Base-by-base conservation (phyloP, 2,113 vertebrate species). In the Corythaeola cristata region DNA sequence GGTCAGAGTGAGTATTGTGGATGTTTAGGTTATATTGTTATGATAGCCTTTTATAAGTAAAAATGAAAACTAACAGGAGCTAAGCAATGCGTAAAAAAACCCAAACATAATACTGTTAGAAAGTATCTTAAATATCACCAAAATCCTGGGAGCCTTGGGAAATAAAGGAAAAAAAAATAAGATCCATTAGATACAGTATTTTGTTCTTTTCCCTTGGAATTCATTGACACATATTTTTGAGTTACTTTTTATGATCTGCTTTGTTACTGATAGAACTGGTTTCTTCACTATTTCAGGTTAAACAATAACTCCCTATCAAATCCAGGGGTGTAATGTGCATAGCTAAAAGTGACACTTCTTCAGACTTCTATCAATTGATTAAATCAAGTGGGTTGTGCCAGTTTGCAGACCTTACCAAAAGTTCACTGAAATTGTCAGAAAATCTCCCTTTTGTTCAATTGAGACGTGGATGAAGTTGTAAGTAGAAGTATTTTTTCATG, bases 51-150 rank as follows among this genome's bases (percentile, higher is more conserved):
- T 81, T 74, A 23, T 1, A 56, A 35, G 52, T 11, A 90, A 63
- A 93, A 84, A 59, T 26, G 24, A 93, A 92, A 78, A 80, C 22
- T 52, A 83, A 24, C 8, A 75, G 58, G 27, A 78, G 11, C 11
- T 60, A 28, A 84, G 32, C 10, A 74, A 68, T 12, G 5, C 0
- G 0, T 74, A 55, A 37, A 84, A 78, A 30, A 0, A 0, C 17
- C 23, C 47, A 71, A 85, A 56, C 4, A 55, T 55, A 92, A 71
- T 52, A 27, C 30, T 44, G 7, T 72, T 84, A 56, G 33, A 89
- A 90, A 84, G 8, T 44, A 32, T 71, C n/a, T 75, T 80, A 84
- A 68, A 84, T 86, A 24, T 37, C n/a, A 49, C 35, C 12, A 81
- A n/a, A 94, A 74, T 56, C 47, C 26, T 83, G 41, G 12, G 68